Conservation (phyloP, 1,140 invertebrate species). For the Papilio xuthus region DNA sequence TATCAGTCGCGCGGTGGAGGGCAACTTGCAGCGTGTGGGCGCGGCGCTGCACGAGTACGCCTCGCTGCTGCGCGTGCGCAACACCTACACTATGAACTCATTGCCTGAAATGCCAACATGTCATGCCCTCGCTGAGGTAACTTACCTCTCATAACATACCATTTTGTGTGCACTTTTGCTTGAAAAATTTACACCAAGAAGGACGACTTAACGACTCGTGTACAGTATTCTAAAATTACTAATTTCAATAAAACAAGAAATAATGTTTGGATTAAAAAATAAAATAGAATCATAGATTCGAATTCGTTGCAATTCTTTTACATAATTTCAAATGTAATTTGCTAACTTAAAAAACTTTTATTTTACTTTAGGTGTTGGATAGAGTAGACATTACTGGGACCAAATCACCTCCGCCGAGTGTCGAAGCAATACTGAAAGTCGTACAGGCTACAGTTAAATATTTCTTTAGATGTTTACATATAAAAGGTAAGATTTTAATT, state of each 20-base stretch:
- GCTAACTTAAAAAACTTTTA: no score
- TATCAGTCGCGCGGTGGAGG: slow-evolving; percentile 66
- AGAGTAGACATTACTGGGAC: slow-evolving; percentile 69
- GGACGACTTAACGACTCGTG: no score
- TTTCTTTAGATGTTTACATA: slow-evolving; percentile 88
- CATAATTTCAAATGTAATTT: no score
- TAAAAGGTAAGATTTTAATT: slow-evolving; percentile 81
- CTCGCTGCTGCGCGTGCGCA: slow-evolving; percentile 50
- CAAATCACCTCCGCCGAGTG: slow-evolving; percentile 65
- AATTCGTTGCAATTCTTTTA: no score
- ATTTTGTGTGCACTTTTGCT: no score
- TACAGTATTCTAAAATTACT: no score
- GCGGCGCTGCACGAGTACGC: slow-evolving; percentile 62
- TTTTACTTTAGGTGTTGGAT: slow-evolving; percentile 59
- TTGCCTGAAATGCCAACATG: slow-evolving; percentile 68
- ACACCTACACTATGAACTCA: slow-evolving; percentile 45
- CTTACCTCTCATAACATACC: not conserved
- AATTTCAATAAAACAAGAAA: no score
- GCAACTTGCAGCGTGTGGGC: slow-evolving; percentile 60
- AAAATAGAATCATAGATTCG: no score
- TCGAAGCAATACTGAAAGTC: slow-evolving; percentile 83
- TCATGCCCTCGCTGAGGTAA: slow-evolving; percentile 69
- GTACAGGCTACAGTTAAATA: slow-evolving; percentile 87
- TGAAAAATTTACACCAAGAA: no score
- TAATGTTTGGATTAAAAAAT: no score